Evolutionary conservation across 2,797 vertebrate species (phyloP), one percentile per base, ranked within the genome.

Genomic region (Protosalanx chinensis): DNA sequence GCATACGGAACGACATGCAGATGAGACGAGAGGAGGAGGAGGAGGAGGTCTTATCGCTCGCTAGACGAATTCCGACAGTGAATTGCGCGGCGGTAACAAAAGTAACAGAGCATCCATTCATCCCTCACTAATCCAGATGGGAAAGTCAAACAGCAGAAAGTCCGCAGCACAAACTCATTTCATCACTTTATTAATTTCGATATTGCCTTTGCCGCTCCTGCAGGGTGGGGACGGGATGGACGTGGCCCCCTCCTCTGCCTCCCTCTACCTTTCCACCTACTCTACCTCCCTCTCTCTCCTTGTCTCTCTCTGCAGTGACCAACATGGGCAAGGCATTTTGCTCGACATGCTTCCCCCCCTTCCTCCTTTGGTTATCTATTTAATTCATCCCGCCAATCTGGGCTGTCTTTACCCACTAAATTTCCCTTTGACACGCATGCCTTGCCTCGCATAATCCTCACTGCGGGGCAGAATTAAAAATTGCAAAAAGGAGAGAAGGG

Each of bases 101-200:
- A 93, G 92, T 92, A 93, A 93, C 92, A 92, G 92, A 91, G 90
- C 88, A 87, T 92, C 91, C 91, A 93, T 93, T 93, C 93, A 93
- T 89, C 91, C 93, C 93, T 91, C 91, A 94, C 92, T 93, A 93
- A 94, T 93, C 92, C 93, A 94, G 92, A 94, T 94, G 91, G 90
- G 90, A 94, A 93, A 94, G 92, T 94, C 93, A 93, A 94, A 94
- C 91, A 93, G 92, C 93, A 93, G 91, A 94, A 94, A 94, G 91
- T 94, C 92, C 90, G 86, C 74, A 79, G 91, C 89, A 91, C 90
- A 91, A 94, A 93, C 91, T 93, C 92, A 94, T 94, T 94, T 94
- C 92, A 91, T 91, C 92, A 91, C 91, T 90, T 92, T 92, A 92
- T 91, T 93, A 91, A 92, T 93, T 93, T 93, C 91, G 91, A 93